Conservation (phyloP, 2,113 vertebrate genomes). For the Anoplopoma fimbria region DNA sequence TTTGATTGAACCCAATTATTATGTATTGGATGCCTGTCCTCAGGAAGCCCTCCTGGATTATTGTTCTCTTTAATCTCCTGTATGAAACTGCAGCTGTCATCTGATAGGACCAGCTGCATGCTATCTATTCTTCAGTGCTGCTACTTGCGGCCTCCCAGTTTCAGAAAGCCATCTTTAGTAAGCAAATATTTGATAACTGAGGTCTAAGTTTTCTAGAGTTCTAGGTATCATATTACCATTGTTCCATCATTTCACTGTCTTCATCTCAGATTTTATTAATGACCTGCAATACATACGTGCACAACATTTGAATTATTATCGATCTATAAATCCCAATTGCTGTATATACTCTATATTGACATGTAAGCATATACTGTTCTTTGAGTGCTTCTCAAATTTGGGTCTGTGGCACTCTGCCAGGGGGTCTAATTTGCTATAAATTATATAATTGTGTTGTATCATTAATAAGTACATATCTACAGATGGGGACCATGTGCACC, state of each 20-base stretch:
- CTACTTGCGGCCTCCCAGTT: background rate
- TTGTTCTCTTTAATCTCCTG: background rate
- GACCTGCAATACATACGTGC: background rate
- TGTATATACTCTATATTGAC: background rate
- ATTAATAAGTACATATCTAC: too few relatives aligned
- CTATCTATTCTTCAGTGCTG: background rate
- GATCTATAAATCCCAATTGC: background rate
- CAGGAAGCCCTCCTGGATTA: background rate
- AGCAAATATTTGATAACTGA: background rate
- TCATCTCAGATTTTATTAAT: too few relatives aligned
- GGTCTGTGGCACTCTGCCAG: too few relatives aligned
- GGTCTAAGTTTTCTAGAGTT: background rate
- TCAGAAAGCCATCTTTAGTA: background rate
- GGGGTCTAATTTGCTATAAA: too few relatives aligned
- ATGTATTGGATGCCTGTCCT: background rate
- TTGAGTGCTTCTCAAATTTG: too few relatives aligned
- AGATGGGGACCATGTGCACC: too few relatives aligned
- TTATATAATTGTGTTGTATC: too few relatives aligned
- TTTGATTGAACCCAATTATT: background rate
- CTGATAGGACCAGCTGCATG: background rate
- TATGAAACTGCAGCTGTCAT: background rate
- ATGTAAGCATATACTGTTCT: background rate
- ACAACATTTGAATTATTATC: background rate
- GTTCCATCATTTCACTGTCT: background rate
- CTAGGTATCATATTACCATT: background rate